These are phyloP conservation scores for Ischnura elegans DNA, from an alignment of 2,888 invertebrate genomes.

Conservation along the genomic window DNA sequence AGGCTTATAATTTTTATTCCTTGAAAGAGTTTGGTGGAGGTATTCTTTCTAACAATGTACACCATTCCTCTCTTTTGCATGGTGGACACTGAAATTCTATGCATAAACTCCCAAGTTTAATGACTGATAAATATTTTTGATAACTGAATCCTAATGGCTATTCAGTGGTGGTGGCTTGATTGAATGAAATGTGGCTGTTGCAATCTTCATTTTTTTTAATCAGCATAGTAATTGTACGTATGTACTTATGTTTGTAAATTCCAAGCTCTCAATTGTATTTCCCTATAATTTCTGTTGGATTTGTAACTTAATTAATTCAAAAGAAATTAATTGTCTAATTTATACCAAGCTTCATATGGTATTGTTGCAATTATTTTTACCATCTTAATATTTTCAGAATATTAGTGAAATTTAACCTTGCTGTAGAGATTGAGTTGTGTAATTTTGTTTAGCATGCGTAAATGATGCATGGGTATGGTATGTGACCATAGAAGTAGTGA, in stretches of 20 bases:
- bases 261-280: not conserved
- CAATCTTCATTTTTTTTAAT: not conserved
- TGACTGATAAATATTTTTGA: too few species aligned
- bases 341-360: not conserved
- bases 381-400: not conserved
- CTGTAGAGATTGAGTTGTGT: not conserved
- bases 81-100: too few species aligned
- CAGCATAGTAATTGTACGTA: not conserved
- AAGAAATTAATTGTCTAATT: not conserved
- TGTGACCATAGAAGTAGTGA: not conserved
- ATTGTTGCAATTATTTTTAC: not conserved
- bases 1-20: too few species aligned
- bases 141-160: too few species aligned
- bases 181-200: not conserved
- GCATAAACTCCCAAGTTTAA: too few species aligned
- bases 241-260: not conserved
- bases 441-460: slow-evolving; percentile 30
- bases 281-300: not conserved
- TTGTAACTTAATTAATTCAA: not conserved
- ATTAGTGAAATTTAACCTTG: not conserved
- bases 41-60: too few species aligned
- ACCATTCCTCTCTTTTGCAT: too few species aligned
- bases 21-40: too few species aligned
- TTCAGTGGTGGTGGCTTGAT: not conserved
- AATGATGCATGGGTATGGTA: slow-evolving; percentile 26